phyloP scores from a whole-genome alignment of 2,113 vertebrate species.

The Entomyzon cyanotis region DNA sequence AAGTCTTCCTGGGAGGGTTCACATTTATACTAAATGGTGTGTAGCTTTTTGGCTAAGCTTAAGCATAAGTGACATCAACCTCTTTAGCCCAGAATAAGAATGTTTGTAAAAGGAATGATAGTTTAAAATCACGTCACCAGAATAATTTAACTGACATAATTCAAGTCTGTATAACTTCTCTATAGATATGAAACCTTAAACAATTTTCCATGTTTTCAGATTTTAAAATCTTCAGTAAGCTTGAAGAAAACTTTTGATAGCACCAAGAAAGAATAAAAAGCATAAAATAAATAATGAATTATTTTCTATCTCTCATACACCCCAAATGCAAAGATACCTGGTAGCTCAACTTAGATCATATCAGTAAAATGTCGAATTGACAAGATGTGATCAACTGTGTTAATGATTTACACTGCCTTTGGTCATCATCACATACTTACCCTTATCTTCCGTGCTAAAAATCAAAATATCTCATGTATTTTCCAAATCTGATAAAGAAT shows the following conservation, averaged over 20 bases:
- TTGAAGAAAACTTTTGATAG: neutral
- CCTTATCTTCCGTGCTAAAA: neutral
- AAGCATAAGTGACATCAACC: neutral
- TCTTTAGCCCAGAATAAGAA: neutral
- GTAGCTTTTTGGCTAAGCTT: neutral
- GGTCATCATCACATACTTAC: neutral
- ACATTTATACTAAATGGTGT: neutral
- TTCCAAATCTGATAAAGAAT: neutral
- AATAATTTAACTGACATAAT: neutral
- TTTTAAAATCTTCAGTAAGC: neutral
- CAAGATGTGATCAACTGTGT: rapidly evolving
- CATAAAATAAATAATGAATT: neutral
- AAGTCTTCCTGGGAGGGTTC: neutral
- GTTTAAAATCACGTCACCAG: neutral
- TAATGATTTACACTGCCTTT: neutral
- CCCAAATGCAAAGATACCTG: neutral
- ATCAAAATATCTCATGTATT: neutral
- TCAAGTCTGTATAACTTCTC: neutral
- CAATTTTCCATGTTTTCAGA: neutral
- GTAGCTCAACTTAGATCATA: neutral
- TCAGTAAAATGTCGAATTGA: neutral
- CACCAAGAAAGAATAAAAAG: neutral
- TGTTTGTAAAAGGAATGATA: neutral
- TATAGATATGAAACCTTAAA: neutral
- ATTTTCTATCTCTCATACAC: neutral